Evolutionary conservation across 2,797 vertebrate genomes (phyloP), one percentile per base, ranked within the genome.

Genomic region (Anisognathus igniventris): DNA sequence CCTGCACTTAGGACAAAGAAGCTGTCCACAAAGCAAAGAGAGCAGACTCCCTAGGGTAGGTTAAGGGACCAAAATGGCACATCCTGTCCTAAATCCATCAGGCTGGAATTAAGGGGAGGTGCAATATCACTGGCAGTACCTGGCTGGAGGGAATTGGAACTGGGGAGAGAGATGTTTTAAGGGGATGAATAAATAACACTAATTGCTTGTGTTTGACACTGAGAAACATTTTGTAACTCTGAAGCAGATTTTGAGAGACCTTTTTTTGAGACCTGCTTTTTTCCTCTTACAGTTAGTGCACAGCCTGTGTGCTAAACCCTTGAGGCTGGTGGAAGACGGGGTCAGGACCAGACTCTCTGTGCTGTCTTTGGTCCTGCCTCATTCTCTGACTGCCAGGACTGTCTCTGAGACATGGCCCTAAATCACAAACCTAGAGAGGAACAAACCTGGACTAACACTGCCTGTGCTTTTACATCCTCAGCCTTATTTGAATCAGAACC

Each of bases 131-230:
- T 67, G 61, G 25, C 79, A 65, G 9, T n/a, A 77, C 68, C 61
- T 90, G 83, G 48, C 62, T 84, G 61, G 50, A 71, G 75, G 45
- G 70, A 94, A 79, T 60, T 42, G 79, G 42, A 77, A 18, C 68
- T 42, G 40, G 39, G 31, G 44, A 58, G 12, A 22, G 40, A 81
- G 76, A 28, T 68, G 79, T 45, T 94, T 89, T 90, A 51, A 87
- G 40, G 37, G 67, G 56, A 74, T 68, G 54, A 90, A 91, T 88
- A 94, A 92, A 93, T 86, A 94, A 86, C 66, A 78, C 23, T 88
- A 72, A 72, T 90, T 83, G 42, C 45, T 80, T 72, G 65, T 6
- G 2, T 66, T 83, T 81, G 66, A 91, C 79, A 88, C 39, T 27
- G 42, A 71, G 65, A 88, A 85, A 88, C 31, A 44, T 77, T 95